Evolutionary conservation across 1,140 invertebrate species (phyloP), one percentile per base, ranked within the genome.

Genomic region (Himalopsyche phryganea): DNA sequence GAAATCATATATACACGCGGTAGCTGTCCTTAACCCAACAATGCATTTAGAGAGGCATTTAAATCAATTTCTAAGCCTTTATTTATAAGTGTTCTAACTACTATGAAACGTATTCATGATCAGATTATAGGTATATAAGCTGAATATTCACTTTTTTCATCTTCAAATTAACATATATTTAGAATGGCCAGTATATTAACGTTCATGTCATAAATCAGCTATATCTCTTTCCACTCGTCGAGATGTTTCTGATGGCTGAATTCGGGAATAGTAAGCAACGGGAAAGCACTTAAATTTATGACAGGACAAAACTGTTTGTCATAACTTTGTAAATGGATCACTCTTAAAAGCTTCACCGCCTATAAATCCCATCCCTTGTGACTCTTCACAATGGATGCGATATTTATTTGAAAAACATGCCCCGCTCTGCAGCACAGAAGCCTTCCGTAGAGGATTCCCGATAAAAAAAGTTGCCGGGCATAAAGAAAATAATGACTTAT

Each of bases 251-350:
- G 11, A 14, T 15, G 20, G 32, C 58, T 47, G 14, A 55, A 60
- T 60, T 53, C 48, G 50, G 50, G 45, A 60, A 53, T 47, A 60
- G 51, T 60, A 45, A 47, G 23, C 58, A 44, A 45, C 60, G 60
- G 50, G 49, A 61, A 58, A 61, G 60, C 60, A 61, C 60, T 61
- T 61, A 61, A 61, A 61, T 61, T 61, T 55, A 55, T 58, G 60
- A 61, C 60, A 52, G 54, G 50, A 57, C 54, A 50, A 57, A 61
- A 61, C 60, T 61, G 60, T 61, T 61, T 61, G 60, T 61, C 60
- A 61, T 61, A 61, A 61, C 60, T 61, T 57, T 53, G 60, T 48
- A 61, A 61, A 61, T 61, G 60, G 53, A 61, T 61, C 60, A 57
- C 46, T 56, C 54, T 61, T 61, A 61, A 61, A 61, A 61, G 60